Evolutionary conservation across 2,113 vertebrate species (phyloP).

Genomic region (Leptobrachium ailaonicum): DNA sequence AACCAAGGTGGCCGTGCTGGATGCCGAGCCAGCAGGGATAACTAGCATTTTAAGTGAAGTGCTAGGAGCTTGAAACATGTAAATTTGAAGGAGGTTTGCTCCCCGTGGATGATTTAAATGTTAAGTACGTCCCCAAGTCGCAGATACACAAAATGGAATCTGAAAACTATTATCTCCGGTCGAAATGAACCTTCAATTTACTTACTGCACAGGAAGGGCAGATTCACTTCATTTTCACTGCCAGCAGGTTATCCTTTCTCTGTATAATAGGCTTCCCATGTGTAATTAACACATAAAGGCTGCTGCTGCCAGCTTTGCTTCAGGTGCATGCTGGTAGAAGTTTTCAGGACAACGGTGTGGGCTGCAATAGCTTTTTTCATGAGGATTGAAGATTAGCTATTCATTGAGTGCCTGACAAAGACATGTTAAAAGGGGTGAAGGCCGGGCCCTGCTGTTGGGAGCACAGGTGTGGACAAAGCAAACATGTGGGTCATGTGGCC

Average conservation of each 20-base stretch:
- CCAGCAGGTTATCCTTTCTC: conserved; percentile 89
- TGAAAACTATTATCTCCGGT: conserved; percentile 77
- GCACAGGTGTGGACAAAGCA: conserved; percentile 68
- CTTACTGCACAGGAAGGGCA: conserved; percentile 70
- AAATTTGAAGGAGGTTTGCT: conserved; percentile 70
- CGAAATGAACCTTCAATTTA: conserved; percentile 73
- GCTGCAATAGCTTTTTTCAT: conserved; percentile 58
- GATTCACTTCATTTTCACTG: conserved; percentile 85
- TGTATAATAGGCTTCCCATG: conserved; percentile 88
- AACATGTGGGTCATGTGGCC: conserved; percentile 54
- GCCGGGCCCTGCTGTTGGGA: conserved; percentile 56
- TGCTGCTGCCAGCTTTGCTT: conserved; percentile 69
- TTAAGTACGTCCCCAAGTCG: conserved; percentile 71
- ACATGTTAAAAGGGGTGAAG: conserved; percentile 53
- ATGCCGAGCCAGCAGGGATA: conserved; percentile 52
- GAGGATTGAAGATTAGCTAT: conserved; percentile 58
- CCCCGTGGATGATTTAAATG: conserved; percentile 76
- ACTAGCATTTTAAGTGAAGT: conserved; percentile 69
- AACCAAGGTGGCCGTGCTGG: conserved; percentile 48
- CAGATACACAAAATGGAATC: conserved; percentile 70
- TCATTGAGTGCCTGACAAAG: conserved; percentile 65
- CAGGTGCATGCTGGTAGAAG: conserved; percentile 73
- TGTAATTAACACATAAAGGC: conserved; percentile 94
- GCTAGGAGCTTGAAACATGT: conserved; percentile 66
- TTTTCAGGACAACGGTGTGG: conserved; percentile 62